Evolutionary conservation across 2,113 vertebrate genomes (phyloP).

Genomic region (Cyanocitta stelleri): DNA sequence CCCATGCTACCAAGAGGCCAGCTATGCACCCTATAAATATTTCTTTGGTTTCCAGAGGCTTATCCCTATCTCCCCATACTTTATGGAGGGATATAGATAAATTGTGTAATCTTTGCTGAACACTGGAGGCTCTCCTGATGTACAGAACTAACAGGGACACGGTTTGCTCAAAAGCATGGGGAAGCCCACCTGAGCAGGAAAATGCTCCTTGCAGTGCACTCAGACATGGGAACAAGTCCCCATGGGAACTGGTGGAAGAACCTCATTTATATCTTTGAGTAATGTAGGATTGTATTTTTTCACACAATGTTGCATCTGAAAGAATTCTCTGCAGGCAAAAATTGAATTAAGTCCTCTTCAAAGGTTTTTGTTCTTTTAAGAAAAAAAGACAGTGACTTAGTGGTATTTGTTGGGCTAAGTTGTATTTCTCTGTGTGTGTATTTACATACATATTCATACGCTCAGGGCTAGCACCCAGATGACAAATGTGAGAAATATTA

Average conservation of each 20-base stretch:
- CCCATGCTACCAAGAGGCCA: background rate
- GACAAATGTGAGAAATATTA: background rate
- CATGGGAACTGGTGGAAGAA: background rate
- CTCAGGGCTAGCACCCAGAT: background rate
- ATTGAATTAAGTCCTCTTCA: background rate
- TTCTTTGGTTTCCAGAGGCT: background rate
- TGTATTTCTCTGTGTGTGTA: background rate
- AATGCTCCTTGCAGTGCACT: background rate
- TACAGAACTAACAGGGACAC: background rate
- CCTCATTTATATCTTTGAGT: background rate
- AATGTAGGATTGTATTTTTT: background rate
- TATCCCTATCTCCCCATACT: background rate
- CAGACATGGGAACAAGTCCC: background rate
- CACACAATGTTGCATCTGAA: background rate
- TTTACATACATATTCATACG: background rate
- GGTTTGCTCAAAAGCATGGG: background rate
- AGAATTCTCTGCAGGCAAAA: background rate
- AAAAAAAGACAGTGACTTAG: background rate
- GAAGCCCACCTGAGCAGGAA: background rate
- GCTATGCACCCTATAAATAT: background rate
- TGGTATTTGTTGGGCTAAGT: background rate
- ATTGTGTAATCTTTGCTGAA: background rate
- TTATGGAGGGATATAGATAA: background rate
- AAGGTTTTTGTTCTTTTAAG: background rate
- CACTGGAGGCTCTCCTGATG: background rate